Percentiles rank a stretch among this genome's conserved stretches.
Evolutionary conservation across 2,888 invertebrate genomes (phyloP).

Genomic region (Notodonta dromedarius): DNA sequence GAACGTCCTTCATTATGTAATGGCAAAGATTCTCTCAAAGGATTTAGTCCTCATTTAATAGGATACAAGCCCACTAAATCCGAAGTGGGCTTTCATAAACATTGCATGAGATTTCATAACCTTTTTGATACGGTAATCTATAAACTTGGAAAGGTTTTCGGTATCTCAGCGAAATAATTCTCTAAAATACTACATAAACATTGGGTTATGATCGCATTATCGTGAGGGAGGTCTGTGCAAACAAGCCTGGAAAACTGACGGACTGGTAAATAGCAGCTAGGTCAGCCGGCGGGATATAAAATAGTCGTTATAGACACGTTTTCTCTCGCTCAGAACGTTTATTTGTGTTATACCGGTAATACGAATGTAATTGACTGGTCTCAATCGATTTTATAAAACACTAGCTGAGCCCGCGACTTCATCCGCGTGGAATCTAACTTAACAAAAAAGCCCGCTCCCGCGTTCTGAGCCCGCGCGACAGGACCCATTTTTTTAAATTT

Average conservation of each 20-base stretch:
- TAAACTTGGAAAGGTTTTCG: constrained; percentile 36
- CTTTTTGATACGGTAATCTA: constrained; percentile 35
- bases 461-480: too few species aligned
- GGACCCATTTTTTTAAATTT: too few species aligned
- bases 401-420: too few species aligned
- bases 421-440: too few species aligned
- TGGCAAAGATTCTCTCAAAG: constrained; percentile 11
- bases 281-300: constrained; percentile 21
- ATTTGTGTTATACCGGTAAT: constrained; percentile 19
- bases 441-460: too few species aligned
- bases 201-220: constrained; percentile 40
- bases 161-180: constrained; percentile 34
- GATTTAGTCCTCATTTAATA: constrained; percentile 14
- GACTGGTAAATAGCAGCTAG: constrained; percentile 26
- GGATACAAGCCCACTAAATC: constrained; percentile 24
- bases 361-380: constrained; percentile 18
- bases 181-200: constrained; percentile 34
- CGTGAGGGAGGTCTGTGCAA: constrained; percentile 34
- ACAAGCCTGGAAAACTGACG: constrained; percentile 30
- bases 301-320: constrained; percentile 22
- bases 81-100: constrained; percentile 24
- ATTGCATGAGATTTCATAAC: constrained; percentile 31
- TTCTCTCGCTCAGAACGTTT: constrained; percentile 11
- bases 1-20: not conserved
- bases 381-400: not conserved